Evolutionary conservation across 2,888 invertebrate genomes (phyloP).

Genomic region (Alentia gelatinosa): DNA sequence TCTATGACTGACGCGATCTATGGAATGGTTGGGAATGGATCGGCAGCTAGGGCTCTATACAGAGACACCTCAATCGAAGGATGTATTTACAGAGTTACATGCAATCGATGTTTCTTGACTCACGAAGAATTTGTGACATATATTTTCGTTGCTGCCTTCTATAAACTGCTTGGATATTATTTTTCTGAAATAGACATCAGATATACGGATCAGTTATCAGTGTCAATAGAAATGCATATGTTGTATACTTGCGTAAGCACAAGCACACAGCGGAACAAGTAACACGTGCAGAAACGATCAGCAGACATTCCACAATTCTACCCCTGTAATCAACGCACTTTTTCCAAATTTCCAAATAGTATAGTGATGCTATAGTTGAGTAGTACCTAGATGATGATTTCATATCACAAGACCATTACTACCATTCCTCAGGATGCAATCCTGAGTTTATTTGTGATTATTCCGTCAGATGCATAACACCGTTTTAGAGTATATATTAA

Average conservation of each 20-base stretch:
- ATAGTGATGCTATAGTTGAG: too few relatives aligned
- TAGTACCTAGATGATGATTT: too few relatives aligned
- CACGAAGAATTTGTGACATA: background rate
- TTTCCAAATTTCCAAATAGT: too few relatives aligned
- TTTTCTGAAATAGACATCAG: background rate
- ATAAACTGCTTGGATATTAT: background rate
- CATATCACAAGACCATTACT: too few relatives aligned
- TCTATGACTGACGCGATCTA: too few relatives aligned
- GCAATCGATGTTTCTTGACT: background rate
- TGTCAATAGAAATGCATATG: background rate
- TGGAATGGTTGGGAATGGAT: too few relatives aligned
- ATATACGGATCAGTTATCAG: background rate
- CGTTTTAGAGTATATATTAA: too few relatives aligned
- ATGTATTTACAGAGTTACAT: background rate
- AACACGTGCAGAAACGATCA: conserved; percentile 40
- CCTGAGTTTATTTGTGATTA: too few relatives aligned
- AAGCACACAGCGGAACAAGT: background rate
- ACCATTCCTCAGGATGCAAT: too few relatives aligned
- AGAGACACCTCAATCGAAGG: too few relatives aligned
- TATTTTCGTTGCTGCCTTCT: background rate
- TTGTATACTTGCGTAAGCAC: conserved; percentile 6
- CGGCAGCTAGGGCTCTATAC: too few relatives aligned
- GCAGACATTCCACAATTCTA: background rate
- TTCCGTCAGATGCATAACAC: too few relatives aligned
- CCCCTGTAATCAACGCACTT: background rate